Conservation (phyloP, 2,888 invertebrate genomes). For the Cephonodes hylas region DNA sequence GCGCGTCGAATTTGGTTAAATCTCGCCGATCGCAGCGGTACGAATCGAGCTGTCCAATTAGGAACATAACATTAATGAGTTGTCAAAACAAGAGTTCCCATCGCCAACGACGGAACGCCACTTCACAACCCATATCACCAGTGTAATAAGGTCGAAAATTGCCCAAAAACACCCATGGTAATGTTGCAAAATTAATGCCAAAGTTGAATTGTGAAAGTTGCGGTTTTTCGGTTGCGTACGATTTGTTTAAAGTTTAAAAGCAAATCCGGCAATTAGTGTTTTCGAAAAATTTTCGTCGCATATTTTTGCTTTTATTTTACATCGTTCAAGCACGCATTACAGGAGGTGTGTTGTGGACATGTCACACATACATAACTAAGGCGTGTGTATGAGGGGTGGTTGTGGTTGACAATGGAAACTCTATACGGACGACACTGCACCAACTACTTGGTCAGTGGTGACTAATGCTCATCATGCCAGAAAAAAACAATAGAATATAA, state of each 20-base stretch:
- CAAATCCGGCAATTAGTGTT: constrained; percentile 69
- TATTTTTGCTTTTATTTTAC: neutral
- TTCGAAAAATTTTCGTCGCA: constrained; percentile 39
- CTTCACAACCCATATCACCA: constrained; percentile 32
- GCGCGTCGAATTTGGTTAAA: constrained; percentile 53
- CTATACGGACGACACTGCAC: no score
- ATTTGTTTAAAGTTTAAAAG: constrained; percentile 68
- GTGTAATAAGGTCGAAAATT: constrained; percentile 38
- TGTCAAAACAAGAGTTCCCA: constrained; percentile 72
- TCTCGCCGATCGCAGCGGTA: constrained; percentile 27
- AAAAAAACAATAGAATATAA: no score
- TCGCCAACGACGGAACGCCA: constrained; percentile 29
- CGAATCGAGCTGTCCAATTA: constrained; percentile 63
- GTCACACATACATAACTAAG: no score
- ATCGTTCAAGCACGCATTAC: no score
- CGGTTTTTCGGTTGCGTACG: constrained; percentile 56
- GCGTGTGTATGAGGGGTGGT: no score
- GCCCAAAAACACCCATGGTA: constrained; percentile 20
- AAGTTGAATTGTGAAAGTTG: constrained; percentile 77
- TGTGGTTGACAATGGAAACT: no score
- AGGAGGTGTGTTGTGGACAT: neutral
- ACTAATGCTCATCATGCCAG: no score
- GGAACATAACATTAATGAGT: constrained; percentile 73
- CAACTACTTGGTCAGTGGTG: no score
- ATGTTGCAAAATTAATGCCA: constrained; percentile 60